Evolutionary conservation across 2,888 invertebrate species (phyloP), one percentile per base, ranked within the genome.

Genomic region (Andrena camellia): DNA sequence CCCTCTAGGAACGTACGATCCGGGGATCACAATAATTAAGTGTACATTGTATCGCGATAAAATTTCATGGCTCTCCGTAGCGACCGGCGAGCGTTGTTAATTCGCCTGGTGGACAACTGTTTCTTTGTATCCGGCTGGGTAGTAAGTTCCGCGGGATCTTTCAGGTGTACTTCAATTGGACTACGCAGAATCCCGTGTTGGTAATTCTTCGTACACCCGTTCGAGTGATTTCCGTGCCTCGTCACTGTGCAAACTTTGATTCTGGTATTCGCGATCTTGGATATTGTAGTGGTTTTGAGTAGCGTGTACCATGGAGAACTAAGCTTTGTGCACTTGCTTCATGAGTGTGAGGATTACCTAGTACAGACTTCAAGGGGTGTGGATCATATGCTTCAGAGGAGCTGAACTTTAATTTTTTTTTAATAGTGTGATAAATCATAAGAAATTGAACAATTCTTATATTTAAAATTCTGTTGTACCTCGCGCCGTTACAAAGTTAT

Each of bases 11-110:
- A 84, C 69, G 71, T 79, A 83, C 83, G 83, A 83, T 79, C 83
- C n/a, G 35, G n/a, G 76, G 74, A 87, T 85, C 78, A 66, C 85
- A 87, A 87, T 83, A 85, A 87, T 87, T 87, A 87, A 87, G 60
- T 68, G 80, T 83, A 71, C 81, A 76, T 83, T 63, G 80, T 29
- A 74, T 69, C 77, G 31, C 83, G 83, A 84, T 84, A 79, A 83
- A 84, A 74, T 83, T 83, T 76, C 83, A 75, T 57, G 72, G 54
- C 59, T 70, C 63, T 63, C 66, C 60, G 48, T n/a, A 29, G 57
- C 70, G 63, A 29, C 23, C 59, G 50, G 26, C n/a, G 33, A 48
- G 17, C 66, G 66, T 57, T 66, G 69, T 57, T 81, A 81, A 81
- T 73, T 73, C 81, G 77, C 69, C 20, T 26, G 20, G 62, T 0